These are phyloP conservation scores for Teleopsis dalmanni DNA, from an alignment of 1,140 invertebrate genomes.

Conservation along the genomic window DNA sequence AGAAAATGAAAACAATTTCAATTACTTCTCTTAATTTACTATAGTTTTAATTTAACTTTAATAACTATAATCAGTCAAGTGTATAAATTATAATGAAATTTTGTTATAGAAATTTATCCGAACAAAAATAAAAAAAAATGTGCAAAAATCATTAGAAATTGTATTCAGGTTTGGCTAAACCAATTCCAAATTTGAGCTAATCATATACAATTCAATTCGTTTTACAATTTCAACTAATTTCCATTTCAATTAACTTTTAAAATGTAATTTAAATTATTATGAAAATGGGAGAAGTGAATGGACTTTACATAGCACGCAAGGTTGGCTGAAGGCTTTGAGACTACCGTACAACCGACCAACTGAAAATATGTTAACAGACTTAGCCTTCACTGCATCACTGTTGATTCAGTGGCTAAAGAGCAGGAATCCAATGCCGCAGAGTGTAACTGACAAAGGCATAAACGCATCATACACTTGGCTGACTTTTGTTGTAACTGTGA, in stretches of 20 bases:
- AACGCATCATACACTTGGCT: conserved; percentile 43
- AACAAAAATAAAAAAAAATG: too few relatives aligned
- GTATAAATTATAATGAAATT: too few relatives aligned
- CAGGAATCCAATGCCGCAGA: not conserved
- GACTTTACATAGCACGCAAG: not conserved
- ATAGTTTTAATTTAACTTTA: too few relatives aligned
- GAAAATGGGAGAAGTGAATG: not conserved
- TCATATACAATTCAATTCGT: conserved; percentile 45
- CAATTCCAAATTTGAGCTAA: conserved; percentile 15
- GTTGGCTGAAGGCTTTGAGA: not conserved
- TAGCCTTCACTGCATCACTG: not conserved
- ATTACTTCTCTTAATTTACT: too few relatives aligned
- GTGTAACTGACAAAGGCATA: conserved; percentile 43
- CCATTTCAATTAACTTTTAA: conserved; percentile 45
- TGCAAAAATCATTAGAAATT: too few relatives aligned
- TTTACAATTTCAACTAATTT: conserved; percentile 46
- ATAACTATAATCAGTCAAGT: too few relatives aligned
- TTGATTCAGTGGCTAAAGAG: not conserved
- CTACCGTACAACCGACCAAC: not conserved
- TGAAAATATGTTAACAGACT: not conserved
- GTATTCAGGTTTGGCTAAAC: too few relatives aligned
- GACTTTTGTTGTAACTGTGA: conserved; percentile 20
- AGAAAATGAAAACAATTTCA: too few relatives aligned
- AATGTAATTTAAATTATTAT: conserved; percentile 41
- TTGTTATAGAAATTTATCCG: too few relatives aligned